Base-by-base conservation (phyloP, 1,140 invertebrate species). In the Bombus cullumanus region DNA sequence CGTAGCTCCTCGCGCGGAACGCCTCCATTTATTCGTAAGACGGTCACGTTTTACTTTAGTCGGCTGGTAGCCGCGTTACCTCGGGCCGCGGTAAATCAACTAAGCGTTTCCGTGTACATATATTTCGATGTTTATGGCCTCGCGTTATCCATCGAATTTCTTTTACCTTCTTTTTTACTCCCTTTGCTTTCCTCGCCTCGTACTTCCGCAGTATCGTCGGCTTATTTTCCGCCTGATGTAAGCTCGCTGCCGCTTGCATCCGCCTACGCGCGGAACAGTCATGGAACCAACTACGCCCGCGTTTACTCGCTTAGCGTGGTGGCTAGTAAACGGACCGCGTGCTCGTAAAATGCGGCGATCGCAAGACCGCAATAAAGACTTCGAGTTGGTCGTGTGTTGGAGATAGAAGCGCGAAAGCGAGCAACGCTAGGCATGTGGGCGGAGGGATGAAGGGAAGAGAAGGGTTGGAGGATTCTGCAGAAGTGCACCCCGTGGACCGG, bases 341-440 rank as follows among this genome's bases (percentile, higher is more conserved):
- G 75, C 80, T 91, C 91, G 83, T 92, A 92, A 92, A 92, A 83
- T 91, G 88, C 59, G 86, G 91, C 78, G 86, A 91, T 90, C 88
- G 89, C 89, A 85, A 84, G 86, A 89, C 86, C 86, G 87, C 89
- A 86, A 91, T 92, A 92, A 92, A 92, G 89, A 91, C 81, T 90
- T 76, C 74, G 18, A 59, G 4, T 18, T 68, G 75, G 71, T 82
- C 77, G 88, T 79, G 81, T 59, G 22, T 64, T 66, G 28, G 37
- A n/a, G 68, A 85, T 72, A 72, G 62, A 39, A 37, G n/a, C 34
- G 41, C 43, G 71, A 74, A 59, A 68, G 64, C 13, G 47, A 34
- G 53, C 9, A 5, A 18, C 22, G 31, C 6, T 13, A 10, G 47
- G 25, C 31, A 41, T 41, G 62, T 2, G 72, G n/a, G 22, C 25